Percentiles rank a stretch among this genome's conserved stretches.
These are phyloP conservation scores for Camponotus pennsylvanicus DNA, from an alignment of 1,140 invertebrate genomes.

Conservation along the genomic window DNA sequence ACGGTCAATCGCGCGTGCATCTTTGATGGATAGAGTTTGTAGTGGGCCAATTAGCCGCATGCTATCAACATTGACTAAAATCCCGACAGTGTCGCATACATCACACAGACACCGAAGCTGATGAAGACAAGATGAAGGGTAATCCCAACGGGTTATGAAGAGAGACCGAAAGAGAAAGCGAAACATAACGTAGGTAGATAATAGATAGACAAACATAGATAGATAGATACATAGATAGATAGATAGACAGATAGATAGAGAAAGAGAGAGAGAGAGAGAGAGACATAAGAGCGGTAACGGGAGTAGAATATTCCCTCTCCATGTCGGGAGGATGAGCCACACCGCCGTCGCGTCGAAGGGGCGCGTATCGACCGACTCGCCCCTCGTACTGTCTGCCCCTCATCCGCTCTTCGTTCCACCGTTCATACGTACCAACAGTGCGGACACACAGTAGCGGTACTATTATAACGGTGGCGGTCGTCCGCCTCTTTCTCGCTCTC, in stretches of 20 bases:
- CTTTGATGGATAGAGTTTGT: slow-evolving; percentile 32
- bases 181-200: not conserved
- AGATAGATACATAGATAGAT: not conserved
- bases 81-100: slow-evolving; percentile 16
- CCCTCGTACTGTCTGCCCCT: slow-evolving; percentile 59
- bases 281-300: not conserved
- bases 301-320: slow-evolving; percentile 13
- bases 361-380: slow-evolving; percentile 77
- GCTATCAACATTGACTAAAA: slow-evolving; percentile 36
- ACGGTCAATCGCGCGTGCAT: not conserved
- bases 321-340: slow-evolving; percentile 64
- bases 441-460: slow-evolving; percentile 67
- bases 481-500: not conserved
- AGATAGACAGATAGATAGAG: not conserved
- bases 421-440: slow-evolving; percentile 72
- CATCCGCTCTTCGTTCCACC: slow-evolving; percentile 63
- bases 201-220: not conserved
- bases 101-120: slow-evolving; percentile 8
- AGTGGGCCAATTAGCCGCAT: slow-evolving; percentile 1
- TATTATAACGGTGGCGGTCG: slow-evolving; percentile 51
- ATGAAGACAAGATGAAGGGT: slow-evolving; percentile 37
- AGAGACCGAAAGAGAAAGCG: not conserved
- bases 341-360: slow-evolving; percentile 73
- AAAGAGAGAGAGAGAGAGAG: not conserved
- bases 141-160: slow-evolving; percentile 47